Percentiles rank a stretch among this genome's conserved stretches.
These are phyloP conservation scores for Triops longicaudatus DNA, from an alignment of 1,140 invertebrate species.

Conservation along the genomic window DNA sequence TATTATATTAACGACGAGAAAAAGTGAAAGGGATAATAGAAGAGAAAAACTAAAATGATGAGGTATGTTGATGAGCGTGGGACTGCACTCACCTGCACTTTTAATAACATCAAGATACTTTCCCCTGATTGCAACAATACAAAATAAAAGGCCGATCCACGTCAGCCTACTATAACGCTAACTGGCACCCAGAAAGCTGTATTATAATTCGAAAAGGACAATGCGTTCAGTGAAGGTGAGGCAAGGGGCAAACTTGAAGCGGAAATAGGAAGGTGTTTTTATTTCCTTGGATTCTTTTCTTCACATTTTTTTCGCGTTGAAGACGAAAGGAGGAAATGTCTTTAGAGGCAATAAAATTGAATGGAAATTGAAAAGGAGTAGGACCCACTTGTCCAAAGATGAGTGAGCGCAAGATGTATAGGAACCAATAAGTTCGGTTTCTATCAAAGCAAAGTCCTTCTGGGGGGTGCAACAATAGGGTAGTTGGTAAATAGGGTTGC, in stretches of 20 bases:
- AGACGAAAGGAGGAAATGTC: no score
- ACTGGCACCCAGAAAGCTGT: neutral
- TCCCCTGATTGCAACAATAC: neutral
- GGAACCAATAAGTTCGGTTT: neutral
- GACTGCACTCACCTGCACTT: slow-evolving; percentile 1
- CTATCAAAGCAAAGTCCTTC: neutral
- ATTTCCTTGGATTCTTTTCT: no score
- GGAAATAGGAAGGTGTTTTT: slow-evolving; percentile 2
- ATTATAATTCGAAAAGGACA: neutral
- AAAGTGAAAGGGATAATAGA: no score
- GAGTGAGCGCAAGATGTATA: neutral
- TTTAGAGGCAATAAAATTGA: no score
- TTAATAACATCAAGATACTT: neutral
- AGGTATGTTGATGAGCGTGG: neutral
- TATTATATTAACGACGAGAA: no score
- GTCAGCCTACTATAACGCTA: neutral
- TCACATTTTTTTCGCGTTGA: no score
- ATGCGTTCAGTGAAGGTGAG: neutral
- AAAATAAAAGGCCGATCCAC: neutral
- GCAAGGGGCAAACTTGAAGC: neutral
- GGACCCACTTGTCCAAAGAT: no score
- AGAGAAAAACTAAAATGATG: no score
- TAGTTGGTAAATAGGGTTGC: neutral
- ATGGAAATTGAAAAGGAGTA: no score
- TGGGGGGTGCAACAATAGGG: neutral